Base-by-base conservation (phyloP, 1,140 invertebrate genomes). In the Trichomalopsis sarcophagae region DNA sequence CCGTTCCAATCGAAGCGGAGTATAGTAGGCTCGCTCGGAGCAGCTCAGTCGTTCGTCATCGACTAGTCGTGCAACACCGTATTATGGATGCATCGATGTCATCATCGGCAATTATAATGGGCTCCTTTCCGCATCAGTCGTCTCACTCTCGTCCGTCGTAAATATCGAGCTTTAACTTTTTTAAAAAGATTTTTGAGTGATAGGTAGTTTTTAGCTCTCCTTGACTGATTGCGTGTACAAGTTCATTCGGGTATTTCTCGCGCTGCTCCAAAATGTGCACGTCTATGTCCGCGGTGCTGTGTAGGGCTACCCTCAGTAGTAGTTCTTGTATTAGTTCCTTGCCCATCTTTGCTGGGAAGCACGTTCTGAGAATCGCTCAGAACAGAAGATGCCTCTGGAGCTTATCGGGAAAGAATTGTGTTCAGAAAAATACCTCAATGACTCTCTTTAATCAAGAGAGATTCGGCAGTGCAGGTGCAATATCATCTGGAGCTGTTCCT, bases 401-500 rank as follows among this genome's bases (percentile, higher is more conserved):
- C 69, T 10, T n/a, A 44, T 50, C 40, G 14, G 17, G 7, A 30
- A 40, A 40, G 1, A 40, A 62, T 44, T 10, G n/a, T 30, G 3
- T 74, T 44, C 44, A 74, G 17, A 33, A n/a, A 23, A 68, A 23
- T 81, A 55, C 23, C 17, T 66, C 79, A 2, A 11, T 50, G 33
- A 62, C 9, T 36, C 69, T 77, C 5, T 47, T 36, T 5, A 76
- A 71, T 73, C 85, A 86, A 68, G 13, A 83, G 14, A 85, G 23
- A 76, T 81, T 50, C 21, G 86, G 87, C 11, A 86, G 87, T 62
- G 30, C 69, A 50, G 86, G 87, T 14, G 86, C 82, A 1, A 82
- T 89, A 36, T 76, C 86, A 0, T 84, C 86, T 5, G 83, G 75
- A 2, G 81, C 80, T 21, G 13, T 87, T 27, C 82, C 86, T 40